phyloP scores from a whole-genome alignment of 1,140 invertebrate species.

The Euborellia annulipes region DNA sequence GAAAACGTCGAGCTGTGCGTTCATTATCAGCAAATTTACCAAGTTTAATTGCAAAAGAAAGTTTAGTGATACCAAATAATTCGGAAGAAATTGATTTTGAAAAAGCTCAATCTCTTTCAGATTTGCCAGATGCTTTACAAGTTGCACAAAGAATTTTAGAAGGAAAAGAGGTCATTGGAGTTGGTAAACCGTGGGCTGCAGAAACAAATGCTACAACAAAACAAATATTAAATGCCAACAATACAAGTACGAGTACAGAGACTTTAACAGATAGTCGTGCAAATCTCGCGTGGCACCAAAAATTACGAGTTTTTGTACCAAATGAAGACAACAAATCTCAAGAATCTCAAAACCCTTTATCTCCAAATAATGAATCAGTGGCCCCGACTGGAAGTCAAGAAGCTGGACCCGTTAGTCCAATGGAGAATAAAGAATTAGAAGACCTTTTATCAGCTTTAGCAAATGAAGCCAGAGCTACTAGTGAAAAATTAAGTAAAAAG shows the following conservation, averaged over 20 bases:
- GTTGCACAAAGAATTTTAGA: constrained; percentile 14
- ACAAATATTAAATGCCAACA: background rate
- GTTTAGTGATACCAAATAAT: constrained; percentile 1
- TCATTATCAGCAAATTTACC: constrained; percentile 68
- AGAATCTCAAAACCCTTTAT: background rate
- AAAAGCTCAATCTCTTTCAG: constrained; percentile 23
- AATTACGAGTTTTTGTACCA: constrained; percentile 8
- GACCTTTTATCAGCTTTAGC: constrained; percentile 13
- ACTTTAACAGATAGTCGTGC: constrained; percentile 16
- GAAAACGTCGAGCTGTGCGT: constrained; percentile 58
- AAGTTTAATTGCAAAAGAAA: constrained; percentile 36
- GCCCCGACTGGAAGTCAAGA: too few relatives aligned
- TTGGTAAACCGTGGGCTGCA: background rate
- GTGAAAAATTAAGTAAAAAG: constrained; percentile 13
- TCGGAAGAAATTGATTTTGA: constrained; percentile 20
- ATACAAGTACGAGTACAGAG: constrained; percentile 15
- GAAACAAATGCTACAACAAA: background rate
- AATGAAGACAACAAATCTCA: background rate
- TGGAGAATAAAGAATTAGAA: constrained; percentile 3
- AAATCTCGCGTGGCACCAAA: constrained; percentile 7
- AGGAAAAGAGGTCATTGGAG: constrained; percentile 11
- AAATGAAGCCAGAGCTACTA: constrained; percentile 12
- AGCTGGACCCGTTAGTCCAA: background rate
- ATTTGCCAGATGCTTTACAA: constrained; percentile 18
- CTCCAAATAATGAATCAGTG: too few relatives aligned